A percentile compares a stretch with the other conserved stretches of the same genome.
These are phyloP conservation scores for Solenodon paradoxus DNA, from an alignment of 2,113 vertebrate genomes.

Conservation along the genomic window DNA sequence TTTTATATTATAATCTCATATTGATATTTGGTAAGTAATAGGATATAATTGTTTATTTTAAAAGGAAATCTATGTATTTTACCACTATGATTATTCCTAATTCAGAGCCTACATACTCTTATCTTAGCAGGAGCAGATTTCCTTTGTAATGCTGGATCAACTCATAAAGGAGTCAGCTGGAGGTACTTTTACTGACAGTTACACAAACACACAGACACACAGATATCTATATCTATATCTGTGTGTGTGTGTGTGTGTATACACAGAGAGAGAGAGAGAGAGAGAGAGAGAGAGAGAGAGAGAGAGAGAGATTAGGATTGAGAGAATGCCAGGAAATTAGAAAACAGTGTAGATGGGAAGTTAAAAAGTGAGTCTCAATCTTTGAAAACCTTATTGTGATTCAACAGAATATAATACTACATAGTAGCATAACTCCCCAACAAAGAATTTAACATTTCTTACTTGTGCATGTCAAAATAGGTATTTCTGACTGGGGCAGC, in stretches of 20 bases:
- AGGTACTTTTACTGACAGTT: neutral
- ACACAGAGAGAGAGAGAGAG: too few species aligned
- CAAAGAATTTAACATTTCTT: neutral
- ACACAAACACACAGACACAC: too few species aligned
- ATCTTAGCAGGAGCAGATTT: neutral
- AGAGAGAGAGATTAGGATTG: too few species aligned
- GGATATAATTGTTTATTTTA: constrained; percentile 21
- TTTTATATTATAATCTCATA: neutral
- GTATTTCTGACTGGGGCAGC: neutral
- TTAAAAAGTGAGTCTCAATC: neutral
- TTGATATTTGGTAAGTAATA: neutral
- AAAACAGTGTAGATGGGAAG: neutral
- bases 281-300: too few species aligned
- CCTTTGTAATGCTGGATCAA: neutral
- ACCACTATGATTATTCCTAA: neutral
- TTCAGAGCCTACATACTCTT: neutral
- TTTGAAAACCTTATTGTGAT: neutral
- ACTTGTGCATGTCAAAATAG: neutral
- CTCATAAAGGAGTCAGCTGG: neutral
- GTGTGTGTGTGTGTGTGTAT: too few species aligned
- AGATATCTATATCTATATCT: too few species aligned
- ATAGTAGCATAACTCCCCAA: neutral
- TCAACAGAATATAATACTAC: neutral
- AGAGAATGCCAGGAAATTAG: neutral
- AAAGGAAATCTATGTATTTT: neutral